Evolutionary conservation across 1,140 invertebrate species (phyloP), one percentile per base, ranked within the genome.

Genomic region (Adoxophyes honmai): DNA sequence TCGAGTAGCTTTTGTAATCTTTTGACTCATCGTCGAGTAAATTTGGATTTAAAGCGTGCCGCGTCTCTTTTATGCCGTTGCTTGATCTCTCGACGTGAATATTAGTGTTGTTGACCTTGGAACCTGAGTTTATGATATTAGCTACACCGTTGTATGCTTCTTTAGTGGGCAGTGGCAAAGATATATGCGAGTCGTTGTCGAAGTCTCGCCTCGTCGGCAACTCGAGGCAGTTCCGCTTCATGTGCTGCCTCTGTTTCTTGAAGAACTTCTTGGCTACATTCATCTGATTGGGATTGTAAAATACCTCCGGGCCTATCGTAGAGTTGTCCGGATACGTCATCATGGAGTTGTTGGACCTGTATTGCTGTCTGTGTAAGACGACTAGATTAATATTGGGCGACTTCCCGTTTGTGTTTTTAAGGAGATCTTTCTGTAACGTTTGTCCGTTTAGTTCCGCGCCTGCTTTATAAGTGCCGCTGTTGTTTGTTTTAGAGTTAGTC

Each of bases 231-330:
- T 94, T 96, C 54, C 93, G 91, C 71, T 94, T 94, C 69, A 94
- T 93, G 62, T 96, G 91, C 52, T 94, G 91, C 15, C 94, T 91
- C 75, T 97, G 95, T 73, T 96, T 97, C 60, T 96, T 95, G 80
- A 98, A 98, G 82, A 97, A 98, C 70, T 96, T 97, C 60, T 96
- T 92, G 0, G 97, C 96, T 0, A 97, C 95, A 10, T 96, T 96
- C 78, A 96, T 97, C 81, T 98, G 97, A 73, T 96, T 95, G 0
- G 96, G 95, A 90, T 98, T 97, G 73, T 98, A 98, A 82, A 98
- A 98, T 81, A 96, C 92, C 68, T 96, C 94, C 0, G 94, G 93
- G 1, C 92, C 90, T 59, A 91, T 73, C 10, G 91, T 71, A 39
- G 78, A 83, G 4, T 67, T 80, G 55, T 94, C 93, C 0, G 93